Evolutionary conservation across 1,140 invertebrate species (phyloP), one percentile per base, ranked within the genome.

Genomic region (Drosophila parabipectinata): DNA sequence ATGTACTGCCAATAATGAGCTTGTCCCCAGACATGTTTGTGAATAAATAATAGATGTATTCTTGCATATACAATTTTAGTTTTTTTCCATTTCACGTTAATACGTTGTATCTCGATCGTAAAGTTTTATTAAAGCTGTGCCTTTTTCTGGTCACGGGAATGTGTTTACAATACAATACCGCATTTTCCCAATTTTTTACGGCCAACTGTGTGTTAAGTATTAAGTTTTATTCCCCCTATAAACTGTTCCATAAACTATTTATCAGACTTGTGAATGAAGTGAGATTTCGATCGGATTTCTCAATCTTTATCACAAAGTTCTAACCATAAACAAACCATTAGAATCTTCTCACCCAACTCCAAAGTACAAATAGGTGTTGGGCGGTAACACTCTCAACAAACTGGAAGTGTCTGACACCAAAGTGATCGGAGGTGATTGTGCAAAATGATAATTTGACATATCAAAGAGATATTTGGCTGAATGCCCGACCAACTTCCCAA

Each of bases 401-500:
- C 47, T 21, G 21, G 21, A 57, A 71, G 64, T 69, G 24, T 30
- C 62, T 68, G 66, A 68, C 63, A 39, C 63, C 63, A 15, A 48
- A 69, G 66, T 69, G 66, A 69, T 69, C 21, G 30, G 52, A 39
- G 51, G 66, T 69, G 63, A 69, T 69, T 68, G 66, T 69, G 51
- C 66, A 69, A 69, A 69, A 69, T 69, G 52, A 69, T 69, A 69
- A 69, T 69, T 69, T 69, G 53, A 62, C 55, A 58, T 58, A 62
- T 58, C 60, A 45, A 58, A 62, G 60, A 58, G 59, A 39, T 37
- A 37, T 37, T 12, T 3, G 34, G 21, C 50, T 37, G 12, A 1
- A n/a, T 12, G 9, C 4, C 37, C 21, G 24, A 1, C 34, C 21
- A 41, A 50, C 18, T 41, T 32, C 21, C 68, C 66, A 72, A 56